These are phyloP conservation scores for Salvelinus sp. DNA, from an alignment of 2,113 vertebrate genomes.

Conservation along the genomic window DNA sequence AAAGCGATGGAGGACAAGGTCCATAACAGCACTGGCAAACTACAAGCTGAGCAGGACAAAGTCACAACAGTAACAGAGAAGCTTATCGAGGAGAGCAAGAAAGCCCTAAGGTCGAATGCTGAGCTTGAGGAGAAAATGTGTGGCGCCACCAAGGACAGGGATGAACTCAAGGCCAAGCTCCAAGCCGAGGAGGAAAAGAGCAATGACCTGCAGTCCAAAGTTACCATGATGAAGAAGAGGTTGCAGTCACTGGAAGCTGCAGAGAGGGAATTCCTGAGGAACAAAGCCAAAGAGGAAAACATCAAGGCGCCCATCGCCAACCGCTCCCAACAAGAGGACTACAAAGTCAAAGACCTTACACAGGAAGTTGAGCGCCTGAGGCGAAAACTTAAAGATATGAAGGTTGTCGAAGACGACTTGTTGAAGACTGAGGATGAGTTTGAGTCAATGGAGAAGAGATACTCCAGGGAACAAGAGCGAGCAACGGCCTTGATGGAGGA, in stretches of 20 bases:
- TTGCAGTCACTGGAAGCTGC: slow-evolving; percentile 87
- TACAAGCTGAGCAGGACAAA: slow-evolving; percentile 92
- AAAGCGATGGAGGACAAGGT: slow-evolving; percentile 93
- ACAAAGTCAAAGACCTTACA: slow-evolving; percentile 93
- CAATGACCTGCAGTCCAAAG: slow-evolving; percentile 86
- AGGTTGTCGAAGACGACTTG: slow-evolving; percentile 88
- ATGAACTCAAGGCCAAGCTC: slow-evolving; percentile 87
- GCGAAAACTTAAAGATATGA: slow-evolving; percentile 90
- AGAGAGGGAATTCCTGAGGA: slow-evolving; percentile 88
- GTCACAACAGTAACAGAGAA: slow-evolving; percentile 91
- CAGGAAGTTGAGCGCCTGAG: slow-evolving; percentile 91
- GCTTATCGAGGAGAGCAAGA: slow-evolving; percentile 95
- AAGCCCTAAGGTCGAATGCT: slow-evolving; percentile 87
- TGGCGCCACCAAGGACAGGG: slow-evolving; percentile 84
- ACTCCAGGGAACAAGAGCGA: slow-evolving; percentile 83
- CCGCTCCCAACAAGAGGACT: slow-evolving; percentile 88
- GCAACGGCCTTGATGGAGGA: slow-evolving; percentile 85
- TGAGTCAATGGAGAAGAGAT: slow-evolving; percentile 87
- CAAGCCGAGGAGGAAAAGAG: slow-evolving; percentile 88
- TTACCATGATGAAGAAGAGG: slow-evolving; percentile 87
- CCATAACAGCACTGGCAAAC: slow-evolving; percentile 84
- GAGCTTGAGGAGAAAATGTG: slow-evolving; percentile 93
- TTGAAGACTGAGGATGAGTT: slow-evolving; percentile 89
- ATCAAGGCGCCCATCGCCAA: slow-evolving; percentile 77
- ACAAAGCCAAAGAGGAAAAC: slow-evolving; percentile 85